Evolutionary conservation across 2,888 invertebrate genomes (phyloP).

Genomic region (Dynastes hyllus): DNA sequence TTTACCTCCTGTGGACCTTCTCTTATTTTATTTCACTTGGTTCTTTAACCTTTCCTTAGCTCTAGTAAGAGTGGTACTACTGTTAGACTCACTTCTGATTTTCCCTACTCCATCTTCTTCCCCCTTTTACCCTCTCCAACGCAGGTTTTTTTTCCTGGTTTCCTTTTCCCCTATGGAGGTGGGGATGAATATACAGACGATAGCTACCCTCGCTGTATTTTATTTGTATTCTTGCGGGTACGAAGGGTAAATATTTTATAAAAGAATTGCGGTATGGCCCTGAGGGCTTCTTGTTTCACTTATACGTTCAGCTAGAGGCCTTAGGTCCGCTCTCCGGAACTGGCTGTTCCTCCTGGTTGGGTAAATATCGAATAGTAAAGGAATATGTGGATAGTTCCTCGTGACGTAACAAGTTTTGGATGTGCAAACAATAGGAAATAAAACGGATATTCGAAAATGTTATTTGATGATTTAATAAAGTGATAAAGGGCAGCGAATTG

Average conservation of each 20-base stretch:
- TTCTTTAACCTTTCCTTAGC: slow-evolving; percentile 7
- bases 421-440: slow-evolving; percentile 4
- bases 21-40: slow-evolving; percentile 38
- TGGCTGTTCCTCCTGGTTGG: not conserved
- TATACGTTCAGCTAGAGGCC: not conserved
- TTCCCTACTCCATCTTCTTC: not conserved
- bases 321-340: not conserved
- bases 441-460: slow-evolving; percentile 6
- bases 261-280: slow-evolving; percentile 37
- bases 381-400: not conserved
- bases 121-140: not conserved
- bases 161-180: not conserved
- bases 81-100: slow-evolving; percentile 1
- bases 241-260: slow-evolving; percentile 43
- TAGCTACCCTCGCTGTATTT: not conserved
- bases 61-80: no score
- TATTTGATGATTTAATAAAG: slow-evolving; percentile 14
- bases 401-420: not conserved
- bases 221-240: slow-evolving; percentile 45
- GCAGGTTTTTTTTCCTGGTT: not conserved
- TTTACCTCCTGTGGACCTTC: not conserved
- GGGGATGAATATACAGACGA: not conserved
- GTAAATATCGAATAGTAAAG: slow-evolving; percentile 6
- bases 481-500: not conserved
- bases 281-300: slow-evolving; percentile 24